Conservation (phyloP, 2,888 invertebrate genomes). For the Dysmachus trigonus region DNA sequence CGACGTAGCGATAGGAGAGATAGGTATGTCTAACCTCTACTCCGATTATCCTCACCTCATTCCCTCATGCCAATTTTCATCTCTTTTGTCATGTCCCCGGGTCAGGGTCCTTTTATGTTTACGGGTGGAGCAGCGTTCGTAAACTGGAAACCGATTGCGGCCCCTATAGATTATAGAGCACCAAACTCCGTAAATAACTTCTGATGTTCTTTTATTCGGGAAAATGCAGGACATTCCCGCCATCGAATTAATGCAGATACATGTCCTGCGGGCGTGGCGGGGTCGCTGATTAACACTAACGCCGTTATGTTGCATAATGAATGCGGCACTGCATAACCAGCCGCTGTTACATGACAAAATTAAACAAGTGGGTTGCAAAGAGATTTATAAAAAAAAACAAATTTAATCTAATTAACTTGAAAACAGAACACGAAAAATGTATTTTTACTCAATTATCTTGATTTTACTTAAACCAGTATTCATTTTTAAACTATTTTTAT, state of each 20-base stretch:
- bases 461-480: too few relatives aligned
- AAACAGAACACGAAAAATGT: not conserved
- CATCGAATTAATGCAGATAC: not conserved
- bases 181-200: not conserved
- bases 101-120: not conserved
- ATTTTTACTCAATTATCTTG: not conserved
- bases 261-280: not conserved
- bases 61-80: not conserved
- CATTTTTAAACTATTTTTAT: too few relatives aligned
- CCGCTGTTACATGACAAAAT: not conserved
- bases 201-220: not conserved
- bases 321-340: not conserved
- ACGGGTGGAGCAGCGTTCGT: not conserved
- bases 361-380: not conserved
- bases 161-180: not conserved
- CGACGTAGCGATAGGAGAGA: slow-evolving; percentile 63
- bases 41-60: not conserved
- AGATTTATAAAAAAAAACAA: not conserved
- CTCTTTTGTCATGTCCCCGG: not conserved
- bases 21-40: slow-evolving; percentile 55
- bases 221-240: not conserved
- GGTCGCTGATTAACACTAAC: not conserved
- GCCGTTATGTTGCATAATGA: not conserved
- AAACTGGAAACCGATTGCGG: not conserved
- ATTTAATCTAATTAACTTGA: not conserved